A percentile compares a stretch with the other conserved stretches of the same genome.
phyloP scores from a whole-genome alignment of 2,797 vertebrate species.

The Urocyon cinereoargenteus region DNA sequence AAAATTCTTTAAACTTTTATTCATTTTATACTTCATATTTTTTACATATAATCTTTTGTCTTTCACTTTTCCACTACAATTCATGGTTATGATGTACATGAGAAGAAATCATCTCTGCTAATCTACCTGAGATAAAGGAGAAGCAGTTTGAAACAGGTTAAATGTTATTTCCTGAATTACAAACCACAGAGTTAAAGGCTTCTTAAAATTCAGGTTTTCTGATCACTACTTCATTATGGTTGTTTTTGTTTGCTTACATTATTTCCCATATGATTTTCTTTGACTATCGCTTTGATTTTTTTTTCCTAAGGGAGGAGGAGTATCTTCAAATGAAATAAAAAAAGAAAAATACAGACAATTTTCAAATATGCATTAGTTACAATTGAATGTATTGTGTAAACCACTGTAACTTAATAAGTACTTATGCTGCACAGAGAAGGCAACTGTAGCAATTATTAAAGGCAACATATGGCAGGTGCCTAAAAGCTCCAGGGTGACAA shows the following conservation, averaged over 20 bases:
- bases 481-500: conserved; percentile 80
- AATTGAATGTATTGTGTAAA: conserved; percentile 62
- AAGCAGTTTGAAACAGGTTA: background rate
- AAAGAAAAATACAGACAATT: conserved; percentile 64
- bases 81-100: background rate
- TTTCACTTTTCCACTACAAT: background rate
- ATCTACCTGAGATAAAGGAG: background rate
- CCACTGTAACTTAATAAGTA: conserved; percentile 63
- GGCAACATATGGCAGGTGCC: conserved; percentile 83
- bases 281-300: background rate
- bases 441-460: conserved; percentile 82
- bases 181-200: background rate
- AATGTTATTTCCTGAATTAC: background rate
- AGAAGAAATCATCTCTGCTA: background rate
- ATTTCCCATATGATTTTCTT: conserved; percentile 33
- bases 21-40: background rate
- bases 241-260: background rate
- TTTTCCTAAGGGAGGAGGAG: background rate
- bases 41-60: background rate
- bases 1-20: background rate
- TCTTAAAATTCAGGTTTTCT: background rate
- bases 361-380: conserved; percentile 39
- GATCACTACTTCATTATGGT: background rate
- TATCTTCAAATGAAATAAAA: conserved; percentile 47
- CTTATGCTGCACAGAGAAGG: conserved; percentile 53